Evolutionary conservation across 2,113 vertebrate species (phyloP).

Genomic region (Hemiscyllium ocellatum): DNA sequence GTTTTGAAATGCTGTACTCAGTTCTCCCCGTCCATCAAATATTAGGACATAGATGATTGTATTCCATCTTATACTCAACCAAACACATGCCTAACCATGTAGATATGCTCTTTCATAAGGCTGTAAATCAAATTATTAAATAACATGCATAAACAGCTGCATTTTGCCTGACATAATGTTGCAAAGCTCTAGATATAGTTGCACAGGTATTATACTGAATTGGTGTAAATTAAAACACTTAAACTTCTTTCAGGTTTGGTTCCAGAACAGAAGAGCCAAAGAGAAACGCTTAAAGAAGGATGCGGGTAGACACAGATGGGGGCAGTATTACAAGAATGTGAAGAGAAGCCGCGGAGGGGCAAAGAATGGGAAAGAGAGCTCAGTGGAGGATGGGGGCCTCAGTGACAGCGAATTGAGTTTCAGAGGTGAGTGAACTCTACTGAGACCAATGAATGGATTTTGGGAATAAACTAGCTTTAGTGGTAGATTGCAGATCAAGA

Average conservation of each 20-base stretch:
- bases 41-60: not conserved
- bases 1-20: not conserved
- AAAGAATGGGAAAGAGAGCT: constrained; percentile 92
- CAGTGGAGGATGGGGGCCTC: constrained; percentile 83
- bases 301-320: constrained; percentile 91
- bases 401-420: constrained; percentile 98
- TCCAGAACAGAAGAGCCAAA: constrained; percentile 93
- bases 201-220: no score
- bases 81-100: not conserved
- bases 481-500: not conserved
- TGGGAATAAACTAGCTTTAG: not conserved
- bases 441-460: not conserved
- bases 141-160: not conserved
- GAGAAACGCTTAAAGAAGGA: constrained; percentile 97
- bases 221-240: not conserved
- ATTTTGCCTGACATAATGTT: not conserved
- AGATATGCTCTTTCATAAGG: not conserved
- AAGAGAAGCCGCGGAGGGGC: constrained; percentile 74
- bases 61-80: not conserved
- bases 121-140: not conserved
- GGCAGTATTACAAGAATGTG: constrained; percentile 92
- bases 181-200: not conserved
- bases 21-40: no score
- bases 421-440: constrained; percentile 66
- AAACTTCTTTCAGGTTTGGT: constrained; percentile 75